Evolutionary conservation across 2,113 vertebrate genomes (phyloP).

Genomic region (Tursiops truncatus): DNA sequence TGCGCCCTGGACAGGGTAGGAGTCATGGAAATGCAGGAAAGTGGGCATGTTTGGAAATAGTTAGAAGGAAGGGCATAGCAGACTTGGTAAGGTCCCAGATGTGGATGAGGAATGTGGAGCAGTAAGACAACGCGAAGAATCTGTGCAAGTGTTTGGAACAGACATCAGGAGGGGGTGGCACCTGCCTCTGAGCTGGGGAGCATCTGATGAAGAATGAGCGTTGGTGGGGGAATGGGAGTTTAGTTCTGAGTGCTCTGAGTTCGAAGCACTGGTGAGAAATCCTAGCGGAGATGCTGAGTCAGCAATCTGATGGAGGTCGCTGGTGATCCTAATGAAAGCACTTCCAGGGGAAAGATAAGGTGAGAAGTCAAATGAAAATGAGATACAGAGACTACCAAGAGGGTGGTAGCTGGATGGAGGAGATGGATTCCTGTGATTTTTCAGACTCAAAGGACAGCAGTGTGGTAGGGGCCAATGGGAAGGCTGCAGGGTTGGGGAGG

Average conservation of each 20-base stretch:
- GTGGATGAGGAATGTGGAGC: fast-evolving
- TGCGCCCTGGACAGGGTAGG: fast-evolving
- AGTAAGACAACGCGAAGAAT: background rate
- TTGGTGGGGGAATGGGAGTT: background rate
- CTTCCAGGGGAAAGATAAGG: fast-evolving
- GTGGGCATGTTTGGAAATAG: fast-evolving
- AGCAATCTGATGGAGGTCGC: fast-evolving
- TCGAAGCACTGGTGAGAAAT: fast-evolving
- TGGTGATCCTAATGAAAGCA: background rate
- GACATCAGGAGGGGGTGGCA: background rate
- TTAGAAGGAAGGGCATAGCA: background rate
- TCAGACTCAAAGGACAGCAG: background rate
- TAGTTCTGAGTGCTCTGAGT: fast-evolving
- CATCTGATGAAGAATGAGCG: fast-evolving
- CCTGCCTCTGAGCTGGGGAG: too few relatives aligned
- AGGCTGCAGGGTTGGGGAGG: background rate
- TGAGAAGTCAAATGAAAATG: background rate
- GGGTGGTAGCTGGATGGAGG: fast-evolving
- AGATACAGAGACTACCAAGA: background rate
- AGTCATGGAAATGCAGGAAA: fast-evolving
- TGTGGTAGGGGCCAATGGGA: fast-evolving
- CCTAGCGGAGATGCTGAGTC: background rate
- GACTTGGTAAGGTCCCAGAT: fast-evolving
- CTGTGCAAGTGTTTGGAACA: fast-evolving
- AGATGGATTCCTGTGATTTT: background rate